phyloP scores from a whole-genome alignment of 2,797 vertebrate genomes.

The Protonibea diacanthus region DNA sequence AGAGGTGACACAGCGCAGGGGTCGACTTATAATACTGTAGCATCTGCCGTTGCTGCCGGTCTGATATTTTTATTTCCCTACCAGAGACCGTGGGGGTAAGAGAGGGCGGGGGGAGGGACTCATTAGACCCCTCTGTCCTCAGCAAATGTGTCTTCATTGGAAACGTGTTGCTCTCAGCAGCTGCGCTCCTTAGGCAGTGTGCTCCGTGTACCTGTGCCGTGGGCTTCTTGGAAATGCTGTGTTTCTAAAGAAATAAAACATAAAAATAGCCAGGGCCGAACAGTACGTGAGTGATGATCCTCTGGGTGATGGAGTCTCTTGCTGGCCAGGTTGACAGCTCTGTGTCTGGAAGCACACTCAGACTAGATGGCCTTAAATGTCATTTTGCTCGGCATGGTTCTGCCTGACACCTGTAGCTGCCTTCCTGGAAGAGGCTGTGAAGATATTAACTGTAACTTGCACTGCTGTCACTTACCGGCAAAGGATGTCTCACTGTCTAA shows the following conservation, averaged over 20 bases:
- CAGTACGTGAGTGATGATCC: constrained; percentile 43
- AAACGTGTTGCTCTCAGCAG: constrained; percentile 58
- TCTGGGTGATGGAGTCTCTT: constrained; percentile 15
- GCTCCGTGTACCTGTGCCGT: constrained; percentile 67
- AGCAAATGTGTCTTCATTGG: constrained; percentile 67
- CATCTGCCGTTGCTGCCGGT: constrained; percentile 37
- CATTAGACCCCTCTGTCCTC: constrained; percentile 60
- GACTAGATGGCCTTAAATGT: constrained; percentile 33
- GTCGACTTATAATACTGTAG: constrained; percentile 45
- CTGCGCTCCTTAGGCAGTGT: constrained; percentile 60
- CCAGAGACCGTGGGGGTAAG: neutral
- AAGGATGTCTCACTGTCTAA: constrained; percentile 1
- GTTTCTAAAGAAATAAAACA: constrained; percentile 51
- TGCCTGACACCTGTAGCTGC: constrained; percentile 49
- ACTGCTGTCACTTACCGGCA: constrained; percentile 8
- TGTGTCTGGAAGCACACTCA: constrained; percentile 28
- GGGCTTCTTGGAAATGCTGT: constrained; percentile 64
- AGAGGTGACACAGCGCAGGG: constrained; percentile 57
- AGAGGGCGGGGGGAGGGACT: neutral
- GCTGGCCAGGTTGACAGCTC: constrained; percentile 37
- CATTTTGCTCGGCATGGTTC: constrained; percentile 20
- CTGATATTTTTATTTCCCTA: constrained; percentile 65
- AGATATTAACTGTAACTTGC: constrained; percentile 14
- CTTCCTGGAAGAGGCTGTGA: constrained; percentile 48
- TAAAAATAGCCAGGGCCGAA: constrained; percentile 51